These are phyloP conservation scores for Hipposideros larvatus DNA, from an alignment of 2,797 vertebrate genomes.

Conservation along the genomic window DNA sequence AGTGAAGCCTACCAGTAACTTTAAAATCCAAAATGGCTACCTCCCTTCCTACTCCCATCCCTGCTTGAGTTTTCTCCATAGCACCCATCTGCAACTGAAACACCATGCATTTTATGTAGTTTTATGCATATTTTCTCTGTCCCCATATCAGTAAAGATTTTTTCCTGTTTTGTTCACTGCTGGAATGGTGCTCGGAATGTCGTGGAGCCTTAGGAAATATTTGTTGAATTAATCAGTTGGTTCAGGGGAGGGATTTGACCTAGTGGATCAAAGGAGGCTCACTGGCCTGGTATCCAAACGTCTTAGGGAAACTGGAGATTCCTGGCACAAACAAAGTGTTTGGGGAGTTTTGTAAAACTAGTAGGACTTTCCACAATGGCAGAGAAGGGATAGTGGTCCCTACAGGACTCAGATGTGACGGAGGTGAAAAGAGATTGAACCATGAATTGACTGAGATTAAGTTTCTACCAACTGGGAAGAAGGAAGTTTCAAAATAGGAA, in stretches of 20 bases:
- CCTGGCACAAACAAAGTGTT: not conserved
- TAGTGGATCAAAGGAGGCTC: not conserved
- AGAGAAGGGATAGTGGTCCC: not conserved
- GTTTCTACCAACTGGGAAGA: conserved; percentile 3
- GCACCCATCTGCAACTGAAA: not conserved
- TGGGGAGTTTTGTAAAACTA: not conserved
- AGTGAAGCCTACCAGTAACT: not conserved
- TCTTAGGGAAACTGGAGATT: not conserved
- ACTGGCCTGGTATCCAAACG: not conserved
- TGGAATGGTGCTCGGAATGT: not conserved
- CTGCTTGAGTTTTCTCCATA: not conserved
- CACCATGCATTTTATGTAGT: not conserved
- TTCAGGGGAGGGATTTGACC: not conserved
- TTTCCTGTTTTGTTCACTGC: not conserved
- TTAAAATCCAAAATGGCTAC: not conserved
- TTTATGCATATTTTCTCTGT: not conserved
- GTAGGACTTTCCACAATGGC: no score
- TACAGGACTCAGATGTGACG: not conserved
- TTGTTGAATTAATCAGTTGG: not conserved
- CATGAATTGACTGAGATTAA: not conserved
- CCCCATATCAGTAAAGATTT: not conserved
- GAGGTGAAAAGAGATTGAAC: not conserved
- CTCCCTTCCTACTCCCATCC: not conserved
- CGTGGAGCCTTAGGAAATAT: not conserved
- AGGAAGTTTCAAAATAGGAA: conserved; percentile 48